phyloP scores from a whole-genome alignment of 2,113 vertebrate genomes.

The Hippoglossus stenolepis region DNA sequence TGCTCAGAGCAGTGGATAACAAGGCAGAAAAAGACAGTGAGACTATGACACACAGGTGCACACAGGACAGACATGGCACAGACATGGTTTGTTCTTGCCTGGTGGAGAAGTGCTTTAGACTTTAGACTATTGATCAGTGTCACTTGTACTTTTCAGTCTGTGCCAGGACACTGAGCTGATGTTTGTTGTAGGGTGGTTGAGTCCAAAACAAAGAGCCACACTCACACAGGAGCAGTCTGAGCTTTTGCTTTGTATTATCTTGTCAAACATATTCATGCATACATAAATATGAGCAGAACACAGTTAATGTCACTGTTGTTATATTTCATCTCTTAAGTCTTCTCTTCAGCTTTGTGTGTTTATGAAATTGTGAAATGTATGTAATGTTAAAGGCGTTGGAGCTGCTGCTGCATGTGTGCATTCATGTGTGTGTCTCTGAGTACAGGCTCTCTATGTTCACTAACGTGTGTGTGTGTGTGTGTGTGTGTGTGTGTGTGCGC shows the following conservation, averaged over 20 bases:
- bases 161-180: slow-evolving; percentile 48
- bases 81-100: slow-evolving; percentile 74
- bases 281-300: not conserved
- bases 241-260: not conserved
- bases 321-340: not conserved
- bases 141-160: slow-evolving; percentile 59
- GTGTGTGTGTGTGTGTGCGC: slow-evolving; percentile 18
- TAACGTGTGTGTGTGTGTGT: no score
- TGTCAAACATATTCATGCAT: not conserved
- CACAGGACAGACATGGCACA: slow-evolving; percentile 48
- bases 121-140: slow-evolving; percentile 83
- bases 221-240: not conserved
- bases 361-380: not conserved
- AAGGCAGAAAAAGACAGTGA: slow-evolving; percentile 9
- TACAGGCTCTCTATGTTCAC: no score
- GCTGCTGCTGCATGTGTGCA: not conserved
- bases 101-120: slow-evolving; percentile 73
- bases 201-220: slow-evolving; percentile 3
- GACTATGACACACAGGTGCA: not conserved
- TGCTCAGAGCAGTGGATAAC: slow-evolving; percentile 2
- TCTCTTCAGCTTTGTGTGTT: slow-evolving; percentile 2
- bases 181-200: slow-evolving; percentile 22
- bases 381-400: not conserved
- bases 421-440: not conserved
- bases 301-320: not conserved